phyloP scores from a whole-genome alignment of 2,888 invertebrate genomes.

The Conchocele bisecta region DNA sequence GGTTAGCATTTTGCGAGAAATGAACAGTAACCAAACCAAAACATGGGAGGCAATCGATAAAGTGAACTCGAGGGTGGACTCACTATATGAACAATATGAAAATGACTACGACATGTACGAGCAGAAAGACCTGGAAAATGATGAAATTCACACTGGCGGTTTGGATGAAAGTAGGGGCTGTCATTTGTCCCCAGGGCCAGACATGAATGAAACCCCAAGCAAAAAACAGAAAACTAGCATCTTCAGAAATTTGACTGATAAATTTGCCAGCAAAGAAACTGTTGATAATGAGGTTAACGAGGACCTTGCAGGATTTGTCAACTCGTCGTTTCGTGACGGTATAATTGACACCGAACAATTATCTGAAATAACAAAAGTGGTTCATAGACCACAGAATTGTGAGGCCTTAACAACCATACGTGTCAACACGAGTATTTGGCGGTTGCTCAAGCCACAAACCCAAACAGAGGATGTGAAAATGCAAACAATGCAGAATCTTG shows the following conservation, averaged over 20 bases:
- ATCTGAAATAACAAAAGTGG: constrained; percentile 12
- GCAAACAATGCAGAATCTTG: constrained; percentile 11
- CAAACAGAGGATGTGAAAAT: constrained; percentile 25
- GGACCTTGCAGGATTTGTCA: constrained; percentile 26
- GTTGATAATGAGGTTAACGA: constrained; percentile 11
- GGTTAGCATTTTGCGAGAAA: too few relatives aligned
- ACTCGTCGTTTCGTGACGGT: constrained; percentile 30
- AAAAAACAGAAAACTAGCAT: background rate
- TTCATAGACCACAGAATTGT: constrained; percentile 29
- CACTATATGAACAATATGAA: too few relatives aligned
- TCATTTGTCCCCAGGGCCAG: too few relatives aligned
- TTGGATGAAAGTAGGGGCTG: too few relatives aligned
- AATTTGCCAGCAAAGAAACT: constrained; percentile 7
- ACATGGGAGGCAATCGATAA: too few relatives aligned
- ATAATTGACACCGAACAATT: constrained; percentile 10
- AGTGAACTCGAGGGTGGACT: too few relatives aligned
- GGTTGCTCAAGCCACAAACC: constrained; percentile 20
- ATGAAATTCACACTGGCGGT: too few relatives aligned
- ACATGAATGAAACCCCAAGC: background rate
- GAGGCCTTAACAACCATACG: constrained; percentile 7
- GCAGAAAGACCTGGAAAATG: too few relatives aligned
- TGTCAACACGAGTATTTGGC: constrained; percentile 20
- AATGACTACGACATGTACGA: too few relatives aligned
- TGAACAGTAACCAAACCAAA: too few relatives aligned
- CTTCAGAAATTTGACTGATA: constrained; percentile 3